These are phyloP conservation scores for Yponomeuta plumbellus DNA, from an alignment of 2,888 invertebrate species.

Conservation along the genomic window DNA sequence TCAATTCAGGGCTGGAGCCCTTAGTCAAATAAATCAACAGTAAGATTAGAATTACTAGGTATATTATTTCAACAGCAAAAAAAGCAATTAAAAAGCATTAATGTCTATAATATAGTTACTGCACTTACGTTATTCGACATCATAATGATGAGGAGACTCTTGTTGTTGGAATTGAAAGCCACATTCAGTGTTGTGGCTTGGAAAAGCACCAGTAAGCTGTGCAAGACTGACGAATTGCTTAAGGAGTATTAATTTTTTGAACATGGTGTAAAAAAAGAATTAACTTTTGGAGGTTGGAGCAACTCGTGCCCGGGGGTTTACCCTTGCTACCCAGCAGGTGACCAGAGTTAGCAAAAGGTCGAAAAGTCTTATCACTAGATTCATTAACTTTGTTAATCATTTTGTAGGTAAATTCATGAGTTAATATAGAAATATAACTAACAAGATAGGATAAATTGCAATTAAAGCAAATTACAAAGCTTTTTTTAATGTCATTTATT, in stretches of 20 bases:
- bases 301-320: too few species aligned
- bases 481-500: too few species aligned
- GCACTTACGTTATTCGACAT: constrained; percentile 98
- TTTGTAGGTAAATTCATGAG: too few species aligned
- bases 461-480: too few species aligned
- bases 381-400: too few species aligned
- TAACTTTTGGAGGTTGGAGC: too few species aligned
- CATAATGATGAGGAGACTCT: constrained; percentile 98
- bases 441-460: too few species aligned
- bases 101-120: background rate
- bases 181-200: constrained; percentile 99
- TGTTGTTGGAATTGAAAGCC: constrained; percentile 99
- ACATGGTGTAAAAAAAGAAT: constrained; percentile 12
- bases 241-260: constrained; percentile 27
- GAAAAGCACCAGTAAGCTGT: constrained; percentile 91
- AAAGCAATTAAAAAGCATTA: background rate
- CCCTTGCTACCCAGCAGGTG: too few species aligned
- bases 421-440: too few species aligned
- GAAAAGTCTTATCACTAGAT: too few species aligned
- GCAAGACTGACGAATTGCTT: constrained; percentile 77
- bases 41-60: background rate
- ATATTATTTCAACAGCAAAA: background rate
- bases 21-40: background rate
- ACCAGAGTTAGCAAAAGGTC: too few species aligned
- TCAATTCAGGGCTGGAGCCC: too few species aligned